Conservation (phyloP, 2,797 vertebrate genomes). For the Cossypha dichroa region DNA sequence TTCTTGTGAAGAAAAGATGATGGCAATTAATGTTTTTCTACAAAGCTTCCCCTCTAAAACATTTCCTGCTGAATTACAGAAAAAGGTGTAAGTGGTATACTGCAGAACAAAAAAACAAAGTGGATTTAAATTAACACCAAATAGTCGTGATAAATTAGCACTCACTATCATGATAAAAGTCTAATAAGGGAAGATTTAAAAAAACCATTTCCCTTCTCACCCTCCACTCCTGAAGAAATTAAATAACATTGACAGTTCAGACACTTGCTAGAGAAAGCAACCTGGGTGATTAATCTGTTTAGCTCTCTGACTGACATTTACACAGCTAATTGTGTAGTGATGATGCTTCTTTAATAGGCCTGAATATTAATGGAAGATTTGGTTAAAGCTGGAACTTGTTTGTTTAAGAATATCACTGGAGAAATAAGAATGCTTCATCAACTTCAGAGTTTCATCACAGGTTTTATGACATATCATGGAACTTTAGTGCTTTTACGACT, state of each 20-base stretch:
- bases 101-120: neutral
- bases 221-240: neutral
- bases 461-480: constrained; percentile 70
- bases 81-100: neutral
- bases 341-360: constrained; percentile 73
- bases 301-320: constrained; percentile 74
- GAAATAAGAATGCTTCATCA: constrained; percentile 75
- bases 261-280: constrained; percentile 28
- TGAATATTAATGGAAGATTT: constrained; percentile 78
- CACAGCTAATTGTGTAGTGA: constrained; percentile 78
- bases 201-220: neutral
- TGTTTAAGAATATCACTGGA: constrained; percentile 71
- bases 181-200: neutral
- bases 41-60: neutral
- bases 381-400: constrained; percentile 68
- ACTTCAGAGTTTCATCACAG: constrained; percentile 67
- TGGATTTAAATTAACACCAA: constrained; percentile 17
- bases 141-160: neutral
- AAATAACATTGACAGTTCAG: constrained; percentile 46
- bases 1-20: neutral
- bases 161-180: constrained; percentile 2
- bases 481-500: constrained; percentile 79
- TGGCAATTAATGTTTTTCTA: neutral
- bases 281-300: constrained; percentile 65
- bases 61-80: neutral